Evolutionary conservation across 1,140 invertebrate species (phyloP).

Genomic region (Cephus cinctus): DNA sequence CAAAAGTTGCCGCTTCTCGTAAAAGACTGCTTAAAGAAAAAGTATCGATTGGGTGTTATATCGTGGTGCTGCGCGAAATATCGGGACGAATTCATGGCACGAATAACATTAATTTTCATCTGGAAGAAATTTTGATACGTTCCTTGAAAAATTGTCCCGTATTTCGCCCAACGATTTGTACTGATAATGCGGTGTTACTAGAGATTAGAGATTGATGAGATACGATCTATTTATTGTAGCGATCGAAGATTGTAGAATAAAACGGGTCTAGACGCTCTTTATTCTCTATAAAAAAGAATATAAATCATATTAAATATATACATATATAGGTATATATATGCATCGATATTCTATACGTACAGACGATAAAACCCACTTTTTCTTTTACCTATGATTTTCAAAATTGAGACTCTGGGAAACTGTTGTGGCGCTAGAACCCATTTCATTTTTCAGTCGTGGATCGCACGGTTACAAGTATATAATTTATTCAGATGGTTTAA

Average conservation of each 20-base stretch:
- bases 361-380: too few relatives aligned
- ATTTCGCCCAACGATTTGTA: conserved; percentile 36
- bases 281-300: too few relatives aligned
- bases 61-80: conserved; percentile 35
- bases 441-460: too few relatives aligned
- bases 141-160: conserved; percentile 19
- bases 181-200: conserved; percentile 41
- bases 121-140: conserved; percentile 14
- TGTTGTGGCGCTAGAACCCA: too few relatives aligned
- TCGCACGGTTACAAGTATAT: too few relatives aligned
- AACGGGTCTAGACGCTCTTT: too few relatives aligned
- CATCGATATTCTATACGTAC: too few relatives aligned
- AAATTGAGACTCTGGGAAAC: too few relatives aligned
- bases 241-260: conserved; percentile 23
- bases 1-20: conserved; percentile 33
- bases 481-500: too few relatives aligned
- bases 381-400: too few relatives aligned
- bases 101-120: conserved; percentile 19
- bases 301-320: too few relatives aligned
- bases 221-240: conserved; percentile 48
- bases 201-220: conserved; percentile 34
- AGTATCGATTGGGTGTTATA: conserved; percentile 17
- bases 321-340: too few relatives aligned
- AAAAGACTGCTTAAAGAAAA: conserved; percentile 41
- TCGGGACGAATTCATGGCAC: conserved; percentile 16